Percentiles rank a stretch among this genome's conserved stretches.
Conservation (phyloP, 1,140 invertebrate genomes). For the Asobara japonica region DNA sequence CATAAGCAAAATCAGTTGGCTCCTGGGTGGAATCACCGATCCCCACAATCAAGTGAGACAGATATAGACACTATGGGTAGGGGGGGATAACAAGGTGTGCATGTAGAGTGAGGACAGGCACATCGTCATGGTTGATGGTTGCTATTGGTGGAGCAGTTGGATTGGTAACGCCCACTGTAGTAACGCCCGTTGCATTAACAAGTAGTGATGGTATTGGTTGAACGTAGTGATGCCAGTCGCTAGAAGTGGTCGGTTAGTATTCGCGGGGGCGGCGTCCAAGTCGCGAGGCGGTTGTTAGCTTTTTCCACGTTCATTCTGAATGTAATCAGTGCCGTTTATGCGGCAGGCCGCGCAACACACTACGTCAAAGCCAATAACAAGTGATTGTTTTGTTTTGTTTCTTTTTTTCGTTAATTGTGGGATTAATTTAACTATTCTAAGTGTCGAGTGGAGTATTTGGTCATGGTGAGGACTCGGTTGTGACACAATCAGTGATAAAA, state of each 20-base stretch:
- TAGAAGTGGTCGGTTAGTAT: conserved; percentile 51
- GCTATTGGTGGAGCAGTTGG: conserved; percentile 40
- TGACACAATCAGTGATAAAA: background rate
- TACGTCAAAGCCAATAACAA: background rate
- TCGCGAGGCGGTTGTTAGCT: conserved; percentile 28
- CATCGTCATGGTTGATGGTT: background rate
- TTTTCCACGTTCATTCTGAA: background rate
- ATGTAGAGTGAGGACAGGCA: background rate
- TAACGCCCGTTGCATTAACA: conserved; percentile 42
- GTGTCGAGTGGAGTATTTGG: background rate
- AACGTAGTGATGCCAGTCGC: conserved; percentile 39
- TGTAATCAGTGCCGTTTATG: conserved; percentile 67
- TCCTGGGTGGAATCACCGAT: conserved; percentile 23
- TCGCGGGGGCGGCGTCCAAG: conserved; percentile 54
- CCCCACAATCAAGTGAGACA: conserved; percentile 24
- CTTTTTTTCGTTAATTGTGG: no score
- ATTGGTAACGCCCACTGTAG: conserved; percentile 42
- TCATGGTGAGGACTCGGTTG: background rate
- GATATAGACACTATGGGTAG: conserved; percentile 20
- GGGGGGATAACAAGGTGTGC: conserved; percentile 6
- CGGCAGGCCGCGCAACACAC: conserved; percentile 60
- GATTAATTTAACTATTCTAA: no score
- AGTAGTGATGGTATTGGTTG: conserved; percentile 47
- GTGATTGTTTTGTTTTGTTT: background rate
- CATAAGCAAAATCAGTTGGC: conserved; percentile 27